Evolutionary conservation across 2,797 vertebrate genomes (phyloP), one percentile per base, ranked within the genome.

Genomic region (Fistularia commersonii): DNA sequence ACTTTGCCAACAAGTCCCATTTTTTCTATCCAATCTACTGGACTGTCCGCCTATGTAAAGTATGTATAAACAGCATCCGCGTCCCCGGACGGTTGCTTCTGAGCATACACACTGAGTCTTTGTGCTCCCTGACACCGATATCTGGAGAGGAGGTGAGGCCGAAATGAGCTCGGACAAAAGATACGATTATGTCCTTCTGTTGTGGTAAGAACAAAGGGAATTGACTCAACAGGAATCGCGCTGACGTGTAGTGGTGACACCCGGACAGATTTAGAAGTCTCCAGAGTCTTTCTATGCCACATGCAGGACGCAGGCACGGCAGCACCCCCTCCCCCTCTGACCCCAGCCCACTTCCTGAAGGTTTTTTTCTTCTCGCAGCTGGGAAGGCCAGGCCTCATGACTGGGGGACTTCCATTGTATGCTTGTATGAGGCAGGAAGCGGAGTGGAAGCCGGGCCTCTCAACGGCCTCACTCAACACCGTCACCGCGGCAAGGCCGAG

Each of bases 331-430:
- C 47, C 38, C 42, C 32, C 44, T 36, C 33, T 53, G 47, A 71
- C 54, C 59, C 60, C 53, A 1, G 23, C 66, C 44, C 57, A 57
- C 61, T 79, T 87, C 80, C 76, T 67, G 76, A 62, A 49, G 0
- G 32, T 60, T 42, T 75, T 76, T 23, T 75, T 78, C 66, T 75
- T 59, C 69, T 77, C 67, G 70, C 74, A 75, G 64, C 70, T 78
- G 65, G 77, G 75, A 62, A 66, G 59, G 64, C 57, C 65, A 11
- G 50, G 67, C 84, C 84, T 87, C 69, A 66, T 80, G 82, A 86
- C 67, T 66, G 59, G 67, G 67, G 76, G 73, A 75, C 69, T 66
- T 85, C 81, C 79, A 86, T 87, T 91, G 84, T 88, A 57, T 79
- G 57, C 61, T 31, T 12, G 59, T 23, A 23, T 23, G 54, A 74